These are phyloP conservation scores for Petrolisthes manimaculis DNA, from an alignment of 2,888 invertebrate species.

Conservation along the genomic window DNA sequence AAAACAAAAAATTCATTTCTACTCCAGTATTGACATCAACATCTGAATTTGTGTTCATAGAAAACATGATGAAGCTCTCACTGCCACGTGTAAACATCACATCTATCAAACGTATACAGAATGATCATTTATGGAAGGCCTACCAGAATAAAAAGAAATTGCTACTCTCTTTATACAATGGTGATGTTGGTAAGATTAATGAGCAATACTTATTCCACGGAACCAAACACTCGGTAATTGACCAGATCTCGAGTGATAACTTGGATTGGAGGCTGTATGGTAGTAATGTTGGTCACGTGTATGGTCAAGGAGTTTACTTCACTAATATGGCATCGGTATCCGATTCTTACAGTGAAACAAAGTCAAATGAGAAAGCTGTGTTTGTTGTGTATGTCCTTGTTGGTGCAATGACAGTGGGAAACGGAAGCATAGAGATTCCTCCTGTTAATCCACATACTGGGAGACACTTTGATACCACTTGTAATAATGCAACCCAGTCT, in stretches of 20 bases:
- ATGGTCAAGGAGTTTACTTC: slow-evolving; percentile 64
- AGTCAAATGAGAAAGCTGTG: slow-evolving; percentile 29
- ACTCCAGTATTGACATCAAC: slow-evolving; percentile 1
- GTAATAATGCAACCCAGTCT: slow-evolving; percentile 32
- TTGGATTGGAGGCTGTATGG: slow-evolving; percentile 64
- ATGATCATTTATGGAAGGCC: slow-evolving; percentile 51
- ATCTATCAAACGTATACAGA: slow-evolving; percentile 47
- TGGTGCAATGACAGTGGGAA: slow-evolving; percentile 43
- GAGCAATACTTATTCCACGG: slow-evolving; percentile 64
- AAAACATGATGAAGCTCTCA: slow-evolving; percentile 27
- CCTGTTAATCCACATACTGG: slow-evolving; percentile 39
- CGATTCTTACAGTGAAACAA: slow-evolving; percentile 29
- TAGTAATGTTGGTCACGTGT: slow-evolving; percentile 54
- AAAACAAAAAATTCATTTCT: slow-evolving; percentile 7
- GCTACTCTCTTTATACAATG: slow-evolving; percentile 27
- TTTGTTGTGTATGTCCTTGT: slow-evolving; percentile 54
- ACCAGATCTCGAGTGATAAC: slow-evolving; percentile 56
- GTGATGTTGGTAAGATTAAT: slow-evolving; percentile 30
- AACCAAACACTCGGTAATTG: slow-evolving; percentile 43
- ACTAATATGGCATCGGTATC: slow-evolving; percentile 44
- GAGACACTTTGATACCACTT: slow-evolving; percentile 58
- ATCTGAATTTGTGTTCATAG: slow-evolving; percentile 49
- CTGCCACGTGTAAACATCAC: slow-evolving; percentile 4
- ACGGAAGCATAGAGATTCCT: slow-evolving; percentile 45
- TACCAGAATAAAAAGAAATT: slow-evolving; percentile 56